Evolutionary conservation across 2,888 invertebrate species (phyloP), one percentile per base, ranked within the genome.

Genomic region (Thecocarcelia acutangulata): DNA sequence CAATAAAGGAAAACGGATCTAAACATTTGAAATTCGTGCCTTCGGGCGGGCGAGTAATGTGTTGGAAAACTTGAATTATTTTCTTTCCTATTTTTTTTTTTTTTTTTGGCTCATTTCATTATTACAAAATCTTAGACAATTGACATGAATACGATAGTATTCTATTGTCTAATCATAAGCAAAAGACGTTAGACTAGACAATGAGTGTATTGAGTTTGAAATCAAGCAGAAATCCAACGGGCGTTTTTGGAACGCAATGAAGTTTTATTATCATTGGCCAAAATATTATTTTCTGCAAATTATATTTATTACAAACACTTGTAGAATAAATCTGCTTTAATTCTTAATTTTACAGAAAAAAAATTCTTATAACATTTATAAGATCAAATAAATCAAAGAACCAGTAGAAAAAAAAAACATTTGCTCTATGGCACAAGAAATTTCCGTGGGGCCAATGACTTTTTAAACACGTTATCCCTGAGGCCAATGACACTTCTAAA

Each of bases 1-100:
- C 64, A 80, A 69, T 80, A 76, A 52, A 69, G 48, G 75, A 48
- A 80, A 68, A 69, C 66, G 75, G 69, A 74, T 52, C 33, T 52
- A 54, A 69, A 70, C 64, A 76, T 80, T 80, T 75, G 40, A 70
- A 50, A 75, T 69, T 63, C 50, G 58, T 54, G 37, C 72, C 61
- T 17, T 56, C 59, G 63, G 68, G 70, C 59, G 63, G 68, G 70
- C 64, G 33, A 56, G 37, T 40, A 72, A 80, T 76, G 70, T 72
- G 52, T 64, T 78, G 56, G 64, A 70, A 70, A 70, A 70, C 50
- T 46, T 33, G 17, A 33, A 24, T 24, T 24, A 17, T 17, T 9
- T 6, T 37, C 11, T 72, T 42, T 12, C 17, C 21, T 28, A 1
- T 61, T 12, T 15, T 15, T 40, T 21, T 28, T 33, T 28, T 33